Evolutionary conservation across 2,797 vertebrate species (phyloP), one percentile per base, ranked within the genome.

Genomic region (Heteromormyrus szaboi): DNA sequence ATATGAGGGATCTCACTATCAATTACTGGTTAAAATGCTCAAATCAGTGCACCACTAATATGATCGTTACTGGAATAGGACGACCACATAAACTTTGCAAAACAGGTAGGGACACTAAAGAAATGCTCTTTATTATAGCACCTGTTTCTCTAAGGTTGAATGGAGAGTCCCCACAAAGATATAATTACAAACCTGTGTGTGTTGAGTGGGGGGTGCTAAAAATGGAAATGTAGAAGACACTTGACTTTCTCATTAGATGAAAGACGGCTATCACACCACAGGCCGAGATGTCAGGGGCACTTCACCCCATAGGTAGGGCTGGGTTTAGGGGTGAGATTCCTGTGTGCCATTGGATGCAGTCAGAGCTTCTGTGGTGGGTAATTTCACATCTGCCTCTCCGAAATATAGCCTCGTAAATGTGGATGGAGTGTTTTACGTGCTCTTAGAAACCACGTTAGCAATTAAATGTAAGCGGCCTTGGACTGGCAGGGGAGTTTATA

Each of bases 391-490:
- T 65, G 88, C 62, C 56, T 53, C 83, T 88, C 33, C n/a, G 48
- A 89, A 88, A 41, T 85, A 89, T 72, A 89, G 62, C 33, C 81
- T 87, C 33, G 88, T 85, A 88, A 84, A 89, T 88, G 11, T 56
- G 87, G 81, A 89, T 85, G 54, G 56, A 46, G 79, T 53, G 65
- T 88, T 89, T 88, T 88, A 89, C 72, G 62, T 62, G 89, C 87
- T 89, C 68, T 76, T 8, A 65, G 76, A 44, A 76, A 89, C 59
- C 48, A 51, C 50, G 29, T 88, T 68, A 17, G 14, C 87, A 56
- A 56, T 88, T 84, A 68, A 72, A 76, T 51, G 29, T 76, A 88
- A 87, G 44, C 25, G 54, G 8, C 29, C 41, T 89, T 53, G 46
- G 86, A 68, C 76, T 62, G 81, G 51, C 68, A 48, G 19, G 85